A percentile compares a stretch with the other conserved stretches of the same genome.
Evolutionary conservation across 2,888 invertebrate species (phyloP).

Genomic region (Hyppa rectilinea): DNA sequence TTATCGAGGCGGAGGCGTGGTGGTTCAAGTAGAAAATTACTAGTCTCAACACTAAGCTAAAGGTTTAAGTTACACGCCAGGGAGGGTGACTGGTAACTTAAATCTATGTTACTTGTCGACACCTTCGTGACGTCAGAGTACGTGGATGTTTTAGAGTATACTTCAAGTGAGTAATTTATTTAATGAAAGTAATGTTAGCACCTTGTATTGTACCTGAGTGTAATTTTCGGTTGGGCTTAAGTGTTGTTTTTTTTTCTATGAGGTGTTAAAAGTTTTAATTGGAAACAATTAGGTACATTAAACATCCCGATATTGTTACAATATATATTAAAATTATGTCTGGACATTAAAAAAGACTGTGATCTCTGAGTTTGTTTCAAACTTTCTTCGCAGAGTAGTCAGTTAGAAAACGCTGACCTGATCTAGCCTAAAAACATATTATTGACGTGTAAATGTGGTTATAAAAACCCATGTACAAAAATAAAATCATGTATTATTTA

Average conservation of each 20-base stretch:
- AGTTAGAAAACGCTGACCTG: too few relatives aligned
- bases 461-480: too few relatives aligned
- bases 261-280: not conserved
- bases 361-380: too few relatives aligned
- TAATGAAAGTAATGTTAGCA: conserved; percentile 8
- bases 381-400: too few relatives aligned
- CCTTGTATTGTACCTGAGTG: not conserved
- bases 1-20: conserved; percentile 59
- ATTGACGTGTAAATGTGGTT: too few relatives aligned
- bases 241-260: not conserved
- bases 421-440: too few relatives aligned
- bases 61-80: conserved; percentile 64
- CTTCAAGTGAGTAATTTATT: conserved; percentile 29
- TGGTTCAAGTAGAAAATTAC: conserved; percentile 67
- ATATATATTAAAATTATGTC: too few relatives aligned
- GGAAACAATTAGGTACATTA: not conserved
- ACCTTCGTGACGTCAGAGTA: conserved; percentile 40
- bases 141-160: conserved; percentile 18
- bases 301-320: too few relatives aligned
- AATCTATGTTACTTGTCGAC: conserved; percentile 54
- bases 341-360: too few relatives aligned
- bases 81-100: conserved; percentile 52
- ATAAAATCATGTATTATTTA: too few relatives aligned
- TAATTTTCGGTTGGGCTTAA: not conserved
- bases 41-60: conserved; percentile 59